phyloP scores from a whole-genome alignment of 2,888 invertebrate species.

The Bellardia pandia region DNA sequence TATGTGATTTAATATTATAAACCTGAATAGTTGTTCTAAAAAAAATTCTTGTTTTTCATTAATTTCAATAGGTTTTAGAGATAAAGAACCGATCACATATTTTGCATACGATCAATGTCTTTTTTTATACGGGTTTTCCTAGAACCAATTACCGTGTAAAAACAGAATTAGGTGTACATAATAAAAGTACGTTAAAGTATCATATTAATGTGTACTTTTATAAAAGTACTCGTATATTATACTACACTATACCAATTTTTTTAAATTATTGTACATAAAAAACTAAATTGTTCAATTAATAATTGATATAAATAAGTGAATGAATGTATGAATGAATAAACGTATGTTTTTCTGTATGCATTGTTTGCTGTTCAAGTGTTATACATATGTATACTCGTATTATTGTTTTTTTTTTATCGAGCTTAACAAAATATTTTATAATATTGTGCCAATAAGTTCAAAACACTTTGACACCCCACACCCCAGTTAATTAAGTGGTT shows the following conservation, averaged over 20 bases:
- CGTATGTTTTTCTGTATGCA: conserved; percentile 23
- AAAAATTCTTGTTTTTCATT: too few species aligned
- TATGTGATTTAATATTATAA: too few species aligned
- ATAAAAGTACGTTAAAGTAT: conserved; percentile 21
- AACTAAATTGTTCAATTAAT: conserved; percentile 64
- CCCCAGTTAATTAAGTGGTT: conserved; percentile 17
- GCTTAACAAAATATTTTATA: conserved; percentile 12
- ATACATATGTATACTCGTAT: conserved; percentile 30
- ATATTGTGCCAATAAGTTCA: conserved; percentile 34
- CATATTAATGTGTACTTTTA: conserved; percentile 24
- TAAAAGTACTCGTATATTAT: neutral
- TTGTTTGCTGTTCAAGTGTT: conserved; percentile 22
- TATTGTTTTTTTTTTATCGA: neutral
- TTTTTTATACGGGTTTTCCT: too few species aligned
- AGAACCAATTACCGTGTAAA: too few species aligned
- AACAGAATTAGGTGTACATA: neutral
- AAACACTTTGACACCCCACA: conserved; percentile 60
- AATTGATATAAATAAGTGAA: conserved; percentile 51
- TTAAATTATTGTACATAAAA: conserved; percentile 33
- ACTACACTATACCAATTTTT: conserved; percentile 25
- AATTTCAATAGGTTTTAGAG: too few species aligned
- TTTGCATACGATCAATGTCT: too few species aligned
- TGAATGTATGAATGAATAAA: conserved; percentile 24
- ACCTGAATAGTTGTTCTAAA: too few species aligned
- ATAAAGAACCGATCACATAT: too few species aligned